Evolutionary conservation across 2,888 invertebrate genomes (phyloP), one percentile per base, ranked within the genome.

Genomic region (Leptogaster cylindrica): DNA sequence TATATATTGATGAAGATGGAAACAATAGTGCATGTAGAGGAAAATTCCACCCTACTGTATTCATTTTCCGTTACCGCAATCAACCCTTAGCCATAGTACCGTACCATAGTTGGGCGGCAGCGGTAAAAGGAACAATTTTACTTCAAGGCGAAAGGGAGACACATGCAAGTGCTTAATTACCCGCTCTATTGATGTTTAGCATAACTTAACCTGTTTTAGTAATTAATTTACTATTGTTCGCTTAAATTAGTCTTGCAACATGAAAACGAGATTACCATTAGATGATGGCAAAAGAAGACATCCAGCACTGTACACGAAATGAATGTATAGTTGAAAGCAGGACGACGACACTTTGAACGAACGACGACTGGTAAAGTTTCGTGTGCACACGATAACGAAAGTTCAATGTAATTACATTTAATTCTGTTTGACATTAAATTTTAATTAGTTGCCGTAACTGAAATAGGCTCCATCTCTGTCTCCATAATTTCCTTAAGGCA

Each of bases 201-300:
- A 76, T 76, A 78, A 78, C 76, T 77, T 78, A 78, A 77, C 77
- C 77, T 77, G 77, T 76, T 78, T 78, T 77, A 75, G 78, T 77
- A 78, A 78, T 78, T 78, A 77, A 78, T 78, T 78, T 78, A 73
- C 75, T 75, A 78, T 78, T 78, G 78, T 78, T 77, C 77, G 76
- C 75, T 76, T 78, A 77, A 78, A 78, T 78, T 78, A 78, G 78
- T 76, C 73, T 68, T 69, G 67, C 64, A 70, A 69, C 69, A 70
- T 66, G 70, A 67, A 69, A 69, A 70, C 69, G 66, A 67, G 69
- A 70, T 69, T 70, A 70, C 65, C 65, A 70, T 70, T 68, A 69
- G 69, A 67, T 27, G 69, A 67, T 52, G 67, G 50, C 23, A 61
- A 67, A 61, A 61, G 61, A 61, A 61, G 61, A 61, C 61, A 44